Evolutionary conservation across 1,140 invertebrate genomes (phyloP).

Genomic region (Penaeus chinensis): DNA sequence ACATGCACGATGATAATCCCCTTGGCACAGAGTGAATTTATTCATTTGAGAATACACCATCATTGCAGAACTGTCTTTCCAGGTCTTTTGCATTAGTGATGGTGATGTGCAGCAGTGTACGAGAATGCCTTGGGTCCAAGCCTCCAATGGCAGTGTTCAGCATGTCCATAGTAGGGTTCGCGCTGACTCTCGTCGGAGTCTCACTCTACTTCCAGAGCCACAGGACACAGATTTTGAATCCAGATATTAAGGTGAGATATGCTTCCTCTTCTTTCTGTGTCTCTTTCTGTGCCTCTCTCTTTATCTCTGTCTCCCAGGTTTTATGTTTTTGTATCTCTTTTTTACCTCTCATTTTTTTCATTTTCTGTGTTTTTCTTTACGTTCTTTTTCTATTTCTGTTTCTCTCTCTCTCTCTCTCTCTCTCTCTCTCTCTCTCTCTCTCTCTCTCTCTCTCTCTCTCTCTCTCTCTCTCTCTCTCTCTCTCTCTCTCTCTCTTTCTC

Average conservation of each 20-base stretch:
- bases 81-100: not conserved
- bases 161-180: conserved; percentile 38
- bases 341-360: not conserved
- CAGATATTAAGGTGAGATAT: conserved; percentile 49
- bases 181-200: conserved; percentile 32
- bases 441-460: not conserved
- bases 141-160: conserved; percentile 42
- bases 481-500: not conserved
- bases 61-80: too few relatives aligned
- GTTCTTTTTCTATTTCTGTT: not conserved
- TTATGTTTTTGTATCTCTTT: not conserved
- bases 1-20: too few relatives aligned
- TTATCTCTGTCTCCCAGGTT: not conserved
- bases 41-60: too few relatives aligned
- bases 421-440: not conserved
- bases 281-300: not conserved
- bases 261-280: not conserved
- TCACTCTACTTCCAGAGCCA: conserved; percentile 42
- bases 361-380: not conserved
- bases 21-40: too few relatives aligned
- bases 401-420: not conserved
- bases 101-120: conserved; percentile 39
- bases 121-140: conserved; percentile 38
- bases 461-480: not conserved
- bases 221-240: conserved; percentile 42